Evolutionary conservation across 2,888 invertebrate genomes (phyloP).

Genomic region (Heliconius sara): DNA sequence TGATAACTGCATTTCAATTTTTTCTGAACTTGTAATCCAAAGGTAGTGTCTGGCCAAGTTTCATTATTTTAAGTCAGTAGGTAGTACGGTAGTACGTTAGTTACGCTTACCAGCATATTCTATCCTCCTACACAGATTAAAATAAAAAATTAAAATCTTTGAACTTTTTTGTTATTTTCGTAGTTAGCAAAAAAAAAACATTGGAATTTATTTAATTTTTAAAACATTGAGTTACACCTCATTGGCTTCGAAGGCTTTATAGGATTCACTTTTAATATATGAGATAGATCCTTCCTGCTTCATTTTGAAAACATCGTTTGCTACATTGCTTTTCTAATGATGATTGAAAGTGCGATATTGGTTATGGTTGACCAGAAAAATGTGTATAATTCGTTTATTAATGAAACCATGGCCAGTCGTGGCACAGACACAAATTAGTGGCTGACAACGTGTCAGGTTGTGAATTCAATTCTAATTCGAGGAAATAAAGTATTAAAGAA

Average conservation of each 20-base stretch:
- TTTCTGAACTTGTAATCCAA: no score
- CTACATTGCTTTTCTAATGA: background rate
- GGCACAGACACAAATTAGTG: no score
- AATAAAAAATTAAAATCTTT: no score
- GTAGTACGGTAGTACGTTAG: no score
- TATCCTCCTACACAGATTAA: no score
- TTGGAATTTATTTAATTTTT: background rate
- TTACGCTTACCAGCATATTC: no score
- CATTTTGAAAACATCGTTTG: background rate
- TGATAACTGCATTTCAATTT: no score
- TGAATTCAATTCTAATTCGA: no score
- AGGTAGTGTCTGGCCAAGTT: background rate
- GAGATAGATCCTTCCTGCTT: background rate
- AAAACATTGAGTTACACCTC: background rate
- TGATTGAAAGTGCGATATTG: background rate
- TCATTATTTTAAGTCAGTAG: background rate
- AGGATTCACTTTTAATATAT: background rate
- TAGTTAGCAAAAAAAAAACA: background rate
- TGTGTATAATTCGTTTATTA: background rate
- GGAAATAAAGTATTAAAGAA: no score
- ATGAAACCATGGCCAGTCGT: no score
- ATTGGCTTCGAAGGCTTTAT: slow-evolving; percentile 1
- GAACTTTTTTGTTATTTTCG: background rate
- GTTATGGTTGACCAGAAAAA: background rate
- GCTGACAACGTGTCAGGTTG: no score